Evolutionary conservation across 2,797 vertebrate genomes (phyloP), one percentile per base, ranked within the genome.

Genomic region (Potorous gilbertii): DNA sequence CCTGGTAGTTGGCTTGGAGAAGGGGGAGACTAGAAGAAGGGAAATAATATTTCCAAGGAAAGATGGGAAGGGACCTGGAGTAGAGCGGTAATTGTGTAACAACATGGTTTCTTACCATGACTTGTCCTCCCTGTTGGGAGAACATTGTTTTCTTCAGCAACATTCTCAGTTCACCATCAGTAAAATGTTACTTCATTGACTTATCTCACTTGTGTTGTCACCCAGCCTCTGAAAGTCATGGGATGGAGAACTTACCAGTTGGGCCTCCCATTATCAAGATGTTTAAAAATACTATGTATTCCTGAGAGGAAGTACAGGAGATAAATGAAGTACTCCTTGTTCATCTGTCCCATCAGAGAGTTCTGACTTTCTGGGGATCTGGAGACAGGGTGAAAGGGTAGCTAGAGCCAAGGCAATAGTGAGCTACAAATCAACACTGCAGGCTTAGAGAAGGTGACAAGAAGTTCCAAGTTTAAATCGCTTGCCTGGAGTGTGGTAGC

Each of bases 331-430:
- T 21, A 54, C 9, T 90, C 34, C 24, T 0, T 50, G 11, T 66
- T 93, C 5, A 62, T 81, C 57, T 31, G 56, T 94, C 91, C 55
- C 96, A 56, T 54, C 89, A 90, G 54, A 90, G 93, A 92, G 10
- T 27, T 81, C 90, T 92, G 29, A 55, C 91, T 95, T 92, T 62
- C 24, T 89, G 54, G 5, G 55, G 1, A 12, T 90, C 56, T 56
- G 34, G 91, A 16, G 27, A 4, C 24, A n/a, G 74, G 24, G 9
- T 31, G 54, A 89, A 46, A 34, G 56, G 34, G 21, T 11, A 87
- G 24, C 12, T 29, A 57, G 4, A 57, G 4, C 21, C 8, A 40
- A 40, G 56, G 87, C 40, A 9, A 16, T 52, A 13, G n/a, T 90
- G 57, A 94, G 66, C 28, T 10, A 0, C 16, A 74, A 74, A 40